Conservation (phyloP, 1,140 invertebrate genomes). For the Meloidogyne chitwoodi region DNA sequence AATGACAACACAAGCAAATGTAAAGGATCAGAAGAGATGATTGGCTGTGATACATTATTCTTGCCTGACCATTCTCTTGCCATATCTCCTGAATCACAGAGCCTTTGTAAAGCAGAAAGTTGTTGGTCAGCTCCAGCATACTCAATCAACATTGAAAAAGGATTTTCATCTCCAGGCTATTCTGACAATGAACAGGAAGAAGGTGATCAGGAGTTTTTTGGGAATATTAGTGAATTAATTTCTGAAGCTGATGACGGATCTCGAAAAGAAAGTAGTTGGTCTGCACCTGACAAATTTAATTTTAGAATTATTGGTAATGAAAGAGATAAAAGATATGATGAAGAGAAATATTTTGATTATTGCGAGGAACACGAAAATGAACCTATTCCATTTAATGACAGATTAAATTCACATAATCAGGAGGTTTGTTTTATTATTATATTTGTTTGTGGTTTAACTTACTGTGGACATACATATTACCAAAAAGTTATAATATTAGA, state of each 20-base stretch:
- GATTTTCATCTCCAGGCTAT: neutral
- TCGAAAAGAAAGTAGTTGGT: conserved; percentile 5
- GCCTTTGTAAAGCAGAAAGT: neutral
- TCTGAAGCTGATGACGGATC: neutral
- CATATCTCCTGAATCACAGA: neutral
- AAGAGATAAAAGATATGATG: neutral
- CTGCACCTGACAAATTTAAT: conserved; percentile 10
- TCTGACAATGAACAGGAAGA: neutral
- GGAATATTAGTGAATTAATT: neutral
- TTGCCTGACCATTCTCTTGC: neutral
- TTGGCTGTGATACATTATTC: neutral
- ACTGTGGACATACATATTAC: too few species aligned
- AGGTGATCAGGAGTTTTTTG: neutral
- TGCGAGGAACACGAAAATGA: neutral
- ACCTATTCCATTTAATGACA: too few species aligned
- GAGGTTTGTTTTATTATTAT: too few species aligned
- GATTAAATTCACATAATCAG: too few species aligned
- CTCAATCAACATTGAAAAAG: neutral
- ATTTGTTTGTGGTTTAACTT: too few species aligned
- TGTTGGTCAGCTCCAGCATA: conserved; percentile 11
- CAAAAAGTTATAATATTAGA: too few species aligned
- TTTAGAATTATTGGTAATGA: neutral
- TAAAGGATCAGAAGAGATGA: neutral
- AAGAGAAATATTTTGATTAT: conserved; percentile 6
- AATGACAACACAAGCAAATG: neutral